These are phyloP conservation scores for Athalia rosae DNA, from an alignment of 2,888 invertebrate species.

Conservation along the genomic window DNA sequence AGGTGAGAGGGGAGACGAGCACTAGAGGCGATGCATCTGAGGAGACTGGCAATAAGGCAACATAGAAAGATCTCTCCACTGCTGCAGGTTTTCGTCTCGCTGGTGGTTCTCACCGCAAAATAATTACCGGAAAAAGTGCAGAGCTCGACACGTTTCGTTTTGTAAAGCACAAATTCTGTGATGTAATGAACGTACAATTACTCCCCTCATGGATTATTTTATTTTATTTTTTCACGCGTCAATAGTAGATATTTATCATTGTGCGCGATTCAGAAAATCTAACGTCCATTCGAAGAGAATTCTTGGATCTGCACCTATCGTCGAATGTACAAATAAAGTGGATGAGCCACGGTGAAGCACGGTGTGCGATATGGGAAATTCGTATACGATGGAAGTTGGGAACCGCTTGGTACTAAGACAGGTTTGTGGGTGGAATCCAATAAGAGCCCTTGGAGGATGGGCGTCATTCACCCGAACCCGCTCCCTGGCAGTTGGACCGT, in stretches of 20 bases:
- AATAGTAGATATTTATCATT: too few relatives aligned
- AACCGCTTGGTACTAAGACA: constrained; percentile 50
- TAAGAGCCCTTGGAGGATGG: constrained; percentile 56
- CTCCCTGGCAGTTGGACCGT: constrained; percentile 36
- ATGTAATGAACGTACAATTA: too few relatives aligned
- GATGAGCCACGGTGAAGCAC: not conserved
- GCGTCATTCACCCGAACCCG: constrained; percentile 41
- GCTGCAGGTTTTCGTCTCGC: constrained; percentile 48
- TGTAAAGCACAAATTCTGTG: not conserved
- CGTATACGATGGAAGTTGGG: not conserved
- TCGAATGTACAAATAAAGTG: not conserved
- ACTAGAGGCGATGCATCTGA: constrained; percentile 45
- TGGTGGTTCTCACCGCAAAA: constrained; percentile 28
- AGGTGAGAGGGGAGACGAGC: constrained; percentile 43
- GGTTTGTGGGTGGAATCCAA: constrained; percentile 58
- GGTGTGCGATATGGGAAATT: constrained; percentile 1
- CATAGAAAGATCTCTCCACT: constrained; percentile 48
- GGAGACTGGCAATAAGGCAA: constrained; percentile 52
- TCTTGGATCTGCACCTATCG: too few relatives aligned
- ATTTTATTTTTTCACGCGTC: too few relatives aligned
- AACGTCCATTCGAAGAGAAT: too few relatives aligned
- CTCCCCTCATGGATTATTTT: too few relatives aligned
- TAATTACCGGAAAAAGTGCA: not conserved
- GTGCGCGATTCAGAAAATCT: too few relatives aligned
- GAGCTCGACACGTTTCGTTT: not conserved